Conservation (phyloP, 2,113 vertebrate genomes). For the Upupa epops region DNA sequence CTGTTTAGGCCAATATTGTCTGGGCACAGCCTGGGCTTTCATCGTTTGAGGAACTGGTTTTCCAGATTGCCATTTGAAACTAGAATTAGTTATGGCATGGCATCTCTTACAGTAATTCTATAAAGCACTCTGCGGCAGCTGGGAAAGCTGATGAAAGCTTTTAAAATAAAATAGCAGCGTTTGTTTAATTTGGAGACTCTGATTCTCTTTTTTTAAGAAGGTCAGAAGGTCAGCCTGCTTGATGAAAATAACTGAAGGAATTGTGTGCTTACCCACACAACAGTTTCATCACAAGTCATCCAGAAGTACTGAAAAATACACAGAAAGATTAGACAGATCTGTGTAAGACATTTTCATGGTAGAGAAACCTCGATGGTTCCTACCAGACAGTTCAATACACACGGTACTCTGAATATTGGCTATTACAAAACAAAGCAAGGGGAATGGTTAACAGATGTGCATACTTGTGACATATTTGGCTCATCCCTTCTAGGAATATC, state of each 20-base stretch:
- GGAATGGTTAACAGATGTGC: neutral
- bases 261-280: neutral
- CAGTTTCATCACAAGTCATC: neutral
- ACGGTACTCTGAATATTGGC: neutral
- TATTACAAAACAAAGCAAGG: neutral
- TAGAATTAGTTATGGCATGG: constrained; percentile 5
- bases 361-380: neutral
- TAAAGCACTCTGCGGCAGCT: constrained; percentile 1
- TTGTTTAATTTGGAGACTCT: constrained; percentile 43
- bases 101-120: neutral
- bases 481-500: neutral
- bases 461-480: neutral
- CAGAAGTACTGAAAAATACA: neutral
- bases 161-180: constrained; percentile 29
- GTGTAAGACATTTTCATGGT: neutral
- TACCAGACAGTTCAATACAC: neutral
- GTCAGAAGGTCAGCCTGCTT: neutral
- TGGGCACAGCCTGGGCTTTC: neutral
- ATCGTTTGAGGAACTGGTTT: constrained; percentile 20
- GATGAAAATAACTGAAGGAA: neutral
- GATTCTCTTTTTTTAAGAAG: neutral
- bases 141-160: constrained; percentile 51
- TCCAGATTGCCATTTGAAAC: constrained; percentile 12
- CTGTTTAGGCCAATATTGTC: neutral
- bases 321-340: neutral